Evolutionary conservation across 2,797 vertebrate genomes (phyloP), one percentile per base, ranked within the genome.

Genomic region (Vireo griseus): DNA sequence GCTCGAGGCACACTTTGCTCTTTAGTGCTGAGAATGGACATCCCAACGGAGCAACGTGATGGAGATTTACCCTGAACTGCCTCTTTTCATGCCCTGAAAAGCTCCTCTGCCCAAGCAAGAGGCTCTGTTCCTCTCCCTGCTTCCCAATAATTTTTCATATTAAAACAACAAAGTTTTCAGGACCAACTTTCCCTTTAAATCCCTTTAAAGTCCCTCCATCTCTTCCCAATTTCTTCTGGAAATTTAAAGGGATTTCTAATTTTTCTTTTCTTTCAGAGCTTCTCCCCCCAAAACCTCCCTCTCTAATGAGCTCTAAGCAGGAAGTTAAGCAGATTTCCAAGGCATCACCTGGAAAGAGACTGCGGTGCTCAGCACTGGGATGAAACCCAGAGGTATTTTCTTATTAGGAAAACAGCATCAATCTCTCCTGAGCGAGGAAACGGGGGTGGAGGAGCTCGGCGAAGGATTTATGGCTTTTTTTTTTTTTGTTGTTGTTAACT

Each of bases 21-120:
- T 13, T 58, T 1, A 42, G 33, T 1, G 8, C 65, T 47, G 35
- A 33, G 62, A 69, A 44, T 0, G 37, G 59, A 7, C 12, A 4
- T 4, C 51, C 13, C 5, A n/a, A 11, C 0, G 21, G 21, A 4
- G 24, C 37, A 35, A 9, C 4, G 0, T 2, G 2, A 31, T 0
- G 4, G 48, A 40, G 42, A n/a, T 31, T 72, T 11, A 42, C 51
- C 42, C 75, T 6, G 12, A 87, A 9, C 24, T 22, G n/a, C 11
- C 31, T 22, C 40, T 19, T 48, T 15, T n/a, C 4, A 2, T 2
- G 20, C 8, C 40, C 52, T 35, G 18, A n/a, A 63, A 42, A 67
- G 7, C 31, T 2, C 3, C 20, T 0, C 0, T 6, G 13, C 37
- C 33, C 6, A 7, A 26, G 31, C 0, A 25, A 35, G 45, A 22